These are phyloP conservation scores for Platalea minor DNA, from an alignment of 2,797 vertebrate species.

Conservation along the genomic window DNA sequence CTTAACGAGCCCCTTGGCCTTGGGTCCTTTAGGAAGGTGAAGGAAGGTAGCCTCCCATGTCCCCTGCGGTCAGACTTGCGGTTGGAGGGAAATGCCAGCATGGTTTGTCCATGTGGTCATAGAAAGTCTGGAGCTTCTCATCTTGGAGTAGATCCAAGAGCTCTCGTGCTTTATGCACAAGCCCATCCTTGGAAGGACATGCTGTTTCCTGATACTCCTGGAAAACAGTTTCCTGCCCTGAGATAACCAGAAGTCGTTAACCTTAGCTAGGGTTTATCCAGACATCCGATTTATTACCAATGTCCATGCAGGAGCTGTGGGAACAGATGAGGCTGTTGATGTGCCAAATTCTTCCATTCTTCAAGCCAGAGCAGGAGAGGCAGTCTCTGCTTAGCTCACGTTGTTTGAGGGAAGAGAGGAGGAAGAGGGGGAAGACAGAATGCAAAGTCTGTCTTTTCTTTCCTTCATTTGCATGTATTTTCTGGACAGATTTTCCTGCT, in stretches of 20 bases:
- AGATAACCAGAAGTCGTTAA: not conserved
- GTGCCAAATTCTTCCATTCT: not conserved
- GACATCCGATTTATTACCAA: not conserved
- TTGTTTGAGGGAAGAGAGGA: not conserved
- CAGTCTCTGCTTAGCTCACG: not conserved
- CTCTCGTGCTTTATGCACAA: not conserved
- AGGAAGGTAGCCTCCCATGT: not conserved
- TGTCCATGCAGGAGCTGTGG: not conserved
- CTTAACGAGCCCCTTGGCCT: not conserved
- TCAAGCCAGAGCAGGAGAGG: not conserved
- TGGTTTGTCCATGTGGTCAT: not conserved
- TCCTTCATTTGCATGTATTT: not conserved
- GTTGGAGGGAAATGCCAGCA: not conserved
- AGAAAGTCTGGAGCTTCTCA: not conserved
- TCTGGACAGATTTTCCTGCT: slow-evolving; percentile 25
- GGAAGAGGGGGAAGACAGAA: not conserved
- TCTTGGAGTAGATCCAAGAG: not conserved
- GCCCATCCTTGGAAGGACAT: not conserved
- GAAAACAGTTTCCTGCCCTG: not conserved
- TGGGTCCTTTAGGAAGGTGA: not conserved
- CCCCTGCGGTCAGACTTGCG: not conserved
- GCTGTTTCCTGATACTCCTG: slow-evolving; percentile 33
- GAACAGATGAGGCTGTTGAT: not conserved
- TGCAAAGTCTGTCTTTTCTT: not conserved
- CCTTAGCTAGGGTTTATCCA: not conserved